Evolutionary conservation across 1,140 invertebrate species (phyloP).

Genomic region (Harpegnathos saltator): DNA sequence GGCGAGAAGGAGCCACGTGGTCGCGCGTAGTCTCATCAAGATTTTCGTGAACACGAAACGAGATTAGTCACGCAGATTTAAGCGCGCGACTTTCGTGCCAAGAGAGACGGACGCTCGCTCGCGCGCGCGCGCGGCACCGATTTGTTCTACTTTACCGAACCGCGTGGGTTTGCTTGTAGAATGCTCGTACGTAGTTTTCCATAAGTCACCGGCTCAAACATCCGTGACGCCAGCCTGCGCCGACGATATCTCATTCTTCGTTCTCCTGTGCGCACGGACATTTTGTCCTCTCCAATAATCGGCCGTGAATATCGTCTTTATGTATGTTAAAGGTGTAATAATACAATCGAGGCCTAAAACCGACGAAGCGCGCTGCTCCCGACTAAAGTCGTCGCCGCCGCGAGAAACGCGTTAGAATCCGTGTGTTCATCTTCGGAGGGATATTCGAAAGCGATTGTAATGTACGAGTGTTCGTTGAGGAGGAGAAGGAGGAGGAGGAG

Average conservation of each 20-base stretch:
- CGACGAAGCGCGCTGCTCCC: neutral
- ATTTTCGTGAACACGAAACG: slow-evolving; percentile 63
- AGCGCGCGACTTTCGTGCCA: slow-evolving; percentile 50
- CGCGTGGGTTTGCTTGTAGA: neutral
- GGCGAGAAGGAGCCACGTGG: neutral
- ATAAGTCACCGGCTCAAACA: slow-evolving; percentile 36
- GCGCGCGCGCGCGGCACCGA: slow-evolving; percentile 22
- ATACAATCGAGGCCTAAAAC: neutral
- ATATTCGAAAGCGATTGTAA: too few relatives aligned
- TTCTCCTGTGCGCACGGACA: neutral
- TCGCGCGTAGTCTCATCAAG: slow-evolving; percentile 48
- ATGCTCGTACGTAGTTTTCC: slow-evolving; percentile 35
- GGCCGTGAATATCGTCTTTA: neutral
- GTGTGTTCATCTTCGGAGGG: too few relatives aligned
- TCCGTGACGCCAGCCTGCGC: slow-evolving; percentile 8
- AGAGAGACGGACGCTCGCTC: too few relatives aligned
- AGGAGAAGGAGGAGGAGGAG: too few relatives aligned
- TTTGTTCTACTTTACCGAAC: slow-evolving; percentile 62
- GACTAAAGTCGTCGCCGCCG: too few relatives aligned
- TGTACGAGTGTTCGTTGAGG: too few relatives aligned
- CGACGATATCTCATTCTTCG: slow-evolving; percentile 6
- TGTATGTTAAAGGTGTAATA: slow-evolving; percentile 1
- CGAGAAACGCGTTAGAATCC: too few relatives aligned
- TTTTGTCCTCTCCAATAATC: neutral
- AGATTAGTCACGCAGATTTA: slow-evolving; percentile 69